Conservation (phyloP, 2,888 invertebrate genomes). For the Eristalinus sepulchralis region DNA sequence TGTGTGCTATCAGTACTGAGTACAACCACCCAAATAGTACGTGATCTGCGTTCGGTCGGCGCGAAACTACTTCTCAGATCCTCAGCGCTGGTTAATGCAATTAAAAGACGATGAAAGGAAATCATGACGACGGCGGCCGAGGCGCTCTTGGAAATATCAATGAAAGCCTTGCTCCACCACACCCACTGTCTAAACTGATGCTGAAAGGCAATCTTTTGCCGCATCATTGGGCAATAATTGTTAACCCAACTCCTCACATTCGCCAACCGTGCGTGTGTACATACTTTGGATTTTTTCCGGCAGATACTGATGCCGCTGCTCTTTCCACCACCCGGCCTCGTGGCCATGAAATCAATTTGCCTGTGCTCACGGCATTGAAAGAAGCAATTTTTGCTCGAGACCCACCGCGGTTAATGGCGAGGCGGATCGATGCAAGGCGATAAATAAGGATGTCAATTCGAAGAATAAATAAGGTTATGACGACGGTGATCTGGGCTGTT, state of each 20-base stretch:
- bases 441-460: slow-evolving; percentile 68
- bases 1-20: slow-evolving; percentile 46
- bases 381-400: slow-evolving; percentile 39
- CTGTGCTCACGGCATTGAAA: slow-evolving; percentile 50
- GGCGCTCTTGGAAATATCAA: slow-evolving; percentile 49
- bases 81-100: slow-evolving; percentile 20
- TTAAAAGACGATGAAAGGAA: slow-evolving; percentile 28
- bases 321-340: slow-evolving; percentile 18
- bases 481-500: slow-evolving; percentile 24
- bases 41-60: slow-evolving; percentile 34
- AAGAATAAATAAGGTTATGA: slow-evolving; percentile 67
- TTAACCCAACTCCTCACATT: slow-evolving; percentile 40
- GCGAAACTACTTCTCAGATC: slow-evolving; percentile 24
- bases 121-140: slow-evolving; percentile 52
- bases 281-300: neutral
- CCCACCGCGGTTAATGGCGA: neutral
- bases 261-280: slow-evolving; percentile 8
- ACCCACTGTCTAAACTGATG: slow-evolving; percentile 2
- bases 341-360: slow-evolving; percentile 64
- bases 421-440: slow-evolving; percentile 46
- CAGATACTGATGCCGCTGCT: neutral
- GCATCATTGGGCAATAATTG: slow-evolving; percentile 55
- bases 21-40: slow-evolving; percentile 54
- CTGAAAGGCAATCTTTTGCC: slow-evolving; percentile 27
- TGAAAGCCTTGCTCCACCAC: slow-evolving; percentile 18